These are phyloP conservation scores for Grus americana DNA, from an alignment of 2,113 vertebrate genomes.

Conservation along the genomic window DNA sequence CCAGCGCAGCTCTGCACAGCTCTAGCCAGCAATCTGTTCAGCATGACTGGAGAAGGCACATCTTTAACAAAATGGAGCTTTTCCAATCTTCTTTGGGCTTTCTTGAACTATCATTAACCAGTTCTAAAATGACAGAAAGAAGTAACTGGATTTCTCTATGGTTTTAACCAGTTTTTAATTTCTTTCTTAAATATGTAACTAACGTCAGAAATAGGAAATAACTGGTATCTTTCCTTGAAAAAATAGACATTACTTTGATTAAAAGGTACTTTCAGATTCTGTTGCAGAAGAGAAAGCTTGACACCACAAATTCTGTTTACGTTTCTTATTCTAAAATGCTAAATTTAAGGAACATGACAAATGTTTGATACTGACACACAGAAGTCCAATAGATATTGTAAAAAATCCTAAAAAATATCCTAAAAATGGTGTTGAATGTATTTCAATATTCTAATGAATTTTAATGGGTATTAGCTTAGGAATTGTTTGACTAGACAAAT, in stretches of 20 bases:
- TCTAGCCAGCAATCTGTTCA: not conserved
- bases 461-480: not conserved
- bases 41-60: accelerated
- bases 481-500: not conserved
- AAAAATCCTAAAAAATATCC: not conserved
- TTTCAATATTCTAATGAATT: not conserved
- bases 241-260: not conserved
- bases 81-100: not conserved
- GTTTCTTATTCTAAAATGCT: not conserved
- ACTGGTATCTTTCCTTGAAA: not conserved
- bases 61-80: not conserved
- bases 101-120: not conserved
- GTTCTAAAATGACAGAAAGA: not conserved
- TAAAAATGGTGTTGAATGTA: not conserved
- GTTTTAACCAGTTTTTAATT: not conserved
- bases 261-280: not conserved
- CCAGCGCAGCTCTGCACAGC: not conserved
- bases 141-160: not conserved
- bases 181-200: not conserved
- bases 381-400: not conserved
- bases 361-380: not conserved
- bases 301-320: not conserved
- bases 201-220: not conserved
- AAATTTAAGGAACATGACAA: not conserved
- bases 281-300: not conserved